Evolutionary conservation across 2,797 vertebrate species (phyloP).

Genomic region (Syngnathus acus): DNA sequence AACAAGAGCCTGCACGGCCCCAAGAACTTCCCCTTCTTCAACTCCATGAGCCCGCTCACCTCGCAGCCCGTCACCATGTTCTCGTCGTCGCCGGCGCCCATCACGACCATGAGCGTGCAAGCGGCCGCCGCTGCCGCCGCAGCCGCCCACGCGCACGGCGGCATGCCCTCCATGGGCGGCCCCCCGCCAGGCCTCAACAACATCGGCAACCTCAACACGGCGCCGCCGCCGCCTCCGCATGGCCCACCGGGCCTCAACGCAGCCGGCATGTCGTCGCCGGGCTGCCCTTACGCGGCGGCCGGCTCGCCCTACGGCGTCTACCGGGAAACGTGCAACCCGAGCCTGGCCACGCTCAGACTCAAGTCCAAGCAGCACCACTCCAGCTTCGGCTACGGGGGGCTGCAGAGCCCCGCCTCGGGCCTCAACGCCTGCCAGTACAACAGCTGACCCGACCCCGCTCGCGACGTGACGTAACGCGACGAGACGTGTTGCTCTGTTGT

Average conservation of each 20-base stretch:
- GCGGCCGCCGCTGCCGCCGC: slow-evolving; percentile 75
- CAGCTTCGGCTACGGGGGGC: slow-evolving; percentile 88
- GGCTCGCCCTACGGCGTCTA: slow-evolving; percentile 95
- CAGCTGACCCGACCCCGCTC: slow-evolving; percentile 76
- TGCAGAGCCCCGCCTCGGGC: slow-evolving; percentile 87
- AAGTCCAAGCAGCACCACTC: slow-evolving; percentile 98
- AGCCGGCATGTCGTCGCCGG: slow-evolving; percentile 87
- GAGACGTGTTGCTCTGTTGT: too few species aligned
- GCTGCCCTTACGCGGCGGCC: slow-evolving; percentile 90
- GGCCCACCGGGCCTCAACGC: slow-evolving; percentile 84
- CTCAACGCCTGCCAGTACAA: slow-evolving; percentile 98
- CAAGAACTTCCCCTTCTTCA: slow-evolving; percentile 98
- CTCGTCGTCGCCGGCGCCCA: slow-evolving; percentile 89
- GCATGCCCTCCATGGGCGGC: slow-evolving; percentile 85
- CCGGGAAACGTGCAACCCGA: slow-evolving; percentile 97
- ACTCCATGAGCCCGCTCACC: slow-evolving; percentile 95
- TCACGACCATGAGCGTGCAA: slow-evolving; percentile 94
- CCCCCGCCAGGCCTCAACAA: slow-evolving; percentile 81
- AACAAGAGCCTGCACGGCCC: slow-evolving; percentile 86
- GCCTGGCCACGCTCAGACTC: slow-evolving; percentile 91
- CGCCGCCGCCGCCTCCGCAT: too few species aligned
- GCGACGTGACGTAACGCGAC: too few species aligned
- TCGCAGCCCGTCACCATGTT: slow-evolving; percentile 98
- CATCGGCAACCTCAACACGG: slow-evolving; percentile 83
- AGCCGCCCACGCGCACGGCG: slow-evolving; percentile 70